Evolutionary conservation across 1,140 invertebrate genomes (phyloP).

Genomic region (Gonioctena quinquepunctata): DNA sequence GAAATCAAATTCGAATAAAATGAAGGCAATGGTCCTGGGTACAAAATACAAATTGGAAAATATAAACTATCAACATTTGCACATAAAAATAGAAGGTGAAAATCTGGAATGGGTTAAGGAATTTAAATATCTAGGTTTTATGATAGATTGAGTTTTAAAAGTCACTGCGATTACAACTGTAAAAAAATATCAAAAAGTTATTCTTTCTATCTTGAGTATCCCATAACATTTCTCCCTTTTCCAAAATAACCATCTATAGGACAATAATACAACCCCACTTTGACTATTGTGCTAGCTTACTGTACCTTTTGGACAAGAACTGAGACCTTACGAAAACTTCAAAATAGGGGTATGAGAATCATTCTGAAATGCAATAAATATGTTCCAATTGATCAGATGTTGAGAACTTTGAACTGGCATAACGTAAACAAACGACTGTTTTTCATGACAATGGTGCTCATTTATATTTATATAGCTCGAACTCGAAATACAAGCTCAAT

Average conservation of each 20-base stretch:
- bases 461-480: background rate
- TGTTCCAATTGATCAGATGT: background rate
- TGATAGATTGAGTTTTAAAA: background rate
- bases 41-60: slow-evolving; percentile 8
- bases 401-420: background rate
- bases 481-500: background rate
- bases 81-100: background rate
- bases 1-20: slow-evolving; percentile 13
- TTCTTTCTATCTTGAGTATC: background rate
- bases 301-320: background rate
- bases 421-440: background rate
- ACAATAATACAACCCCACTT: background rate
- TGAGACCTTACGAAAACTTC: background rate
- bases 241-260: background rate
- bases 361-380: slow-evolving; percentile 1
- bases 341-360: background rate
- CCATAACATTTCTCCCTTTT: background rate
- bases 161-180: background rate
- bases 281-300: too few relatives aligned
- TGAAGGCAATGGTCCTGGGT: slow-evolving; percentile 3
- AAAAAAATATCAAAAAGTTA: background rate
- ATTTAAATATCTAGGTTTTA: slow-evolving; percentile 1
- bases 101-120: slow-evolving; percentile 1
- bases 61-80: background rate
- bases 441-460: background rate